Percentiles rank a stretch among this genome's conserved stretches.
These are phyloP conservation scores for Thecocarcelia acutangulata DNA, from an alignment of 2,888 invertebrate species.

Conservation along the genomic window DNA sequence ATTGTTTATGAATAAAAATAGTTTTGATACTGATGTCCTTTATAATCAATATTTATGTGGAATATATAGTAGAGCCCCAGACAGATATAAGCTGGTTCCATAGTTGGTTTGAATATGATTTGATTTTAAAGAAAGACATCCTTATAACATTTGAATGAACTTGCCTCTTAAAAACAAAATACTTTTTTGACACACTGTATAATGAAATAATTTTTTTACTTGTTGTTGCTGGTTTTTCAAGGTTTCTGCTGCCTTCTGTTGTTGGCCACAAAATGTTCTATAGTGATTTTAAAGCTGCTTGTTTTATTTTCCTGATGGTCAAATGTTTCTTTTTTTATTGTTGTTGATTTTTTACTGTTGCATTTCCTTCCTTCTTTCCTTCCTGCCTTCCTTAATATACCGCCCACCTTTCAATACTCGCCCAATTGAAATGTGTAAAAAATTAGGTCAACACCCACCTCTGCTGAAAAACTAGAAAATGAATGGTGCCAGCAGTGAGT, in stretches of 20 bases:
- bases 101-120: no score
- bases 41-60: no score
- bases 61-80: no score
- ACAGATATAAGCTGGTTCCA: no score
- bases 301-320: constrained; percentile 32
- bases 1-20: no score
- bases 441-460: constrained; percentile 61
- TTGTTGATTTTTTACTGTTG: constrained; percentile 12
- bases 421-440: not conserved
- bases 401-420: not conserved
- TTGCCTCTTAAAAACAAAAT: no score
- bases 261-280: constrained; percentile 16
- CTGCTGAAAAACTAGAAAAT: not conserved
- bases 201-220: not conserved
- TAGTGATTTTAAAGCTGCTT: constrained; percentile 12
- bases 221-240: constrained; percentile 16
- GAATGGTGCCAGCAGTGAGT: constrained; percentile 8
- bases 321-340: constrained; percentile 10
- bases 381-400: not conserved
- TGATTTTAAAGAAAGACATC: no score
- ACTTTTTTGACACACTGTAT: no score
- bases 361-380: not conserved
- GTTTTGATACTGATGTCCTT: no score
- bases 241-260: not conserved
- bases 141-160: no score